Percentiles rank a stretch among this genome's conserved stretches.
phyloP scores from a whole-genome alignment of 2,797 vertebrate species.

The Hozukius guyotensis region DNA sequence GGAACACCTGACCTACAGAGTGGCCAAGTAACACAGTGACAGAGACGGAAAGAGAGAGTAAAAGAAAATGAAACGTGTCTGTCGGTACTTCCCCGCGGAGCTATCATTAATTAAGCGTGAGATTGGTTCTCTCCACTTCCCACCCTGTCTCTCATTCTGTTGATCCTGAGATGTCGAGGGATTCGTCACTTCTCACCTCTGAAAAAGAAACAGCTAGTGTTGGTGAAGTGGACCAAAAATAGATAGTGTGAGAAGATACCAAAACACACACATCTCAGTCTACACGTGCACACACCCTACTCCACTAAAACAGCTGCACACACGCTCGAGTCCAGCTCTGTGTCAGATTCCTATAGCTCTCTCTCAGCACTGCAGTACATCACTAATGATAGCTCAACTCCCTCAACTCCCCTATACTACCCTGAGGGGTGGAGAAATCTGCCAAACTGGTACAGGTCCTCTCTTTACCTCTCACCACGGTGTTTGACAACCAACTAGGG shows the following conservation, averaged over 20 bases:
- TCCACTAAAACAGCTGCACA: slow-evolving; percentile 15
- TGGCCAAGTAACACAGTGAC: background rate
- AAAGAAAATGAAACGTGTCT: slow-evolving; percentile 46
- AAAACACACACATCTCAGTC: slow-evolving; percentile 12
- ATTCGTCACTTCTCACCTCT: slow-evolving; percentile 56
- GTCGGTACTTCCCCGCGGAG: slow-evolving; percentile 46
- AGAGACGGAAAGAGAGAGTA: background rate
- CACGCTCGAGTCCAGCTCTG: slow-evolving; percentile 6
- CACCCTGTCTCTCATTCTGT: slow-evolving; percentile 42
- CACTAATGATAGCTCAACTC: slow-evolving; percentile 70
- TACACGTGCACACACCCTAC: background rate
- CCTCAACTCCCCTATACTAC: slow-evolving; percentile 48
- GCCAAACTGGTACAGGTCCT: slow-evolving; percentile 64
- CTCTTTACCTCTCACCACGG: slow-evolving; percentile 53
- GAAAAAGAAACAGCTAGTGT: slow-evolving; percentile 43
- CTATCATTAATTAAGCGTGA: slow-evolving; percentile 80
- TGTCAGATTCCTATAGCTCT: slow-evolving; percentile 58
- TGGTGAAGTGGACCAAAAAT: slow-evolving; percentile 50
- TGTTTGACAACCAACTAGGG: slow-evolving; percentile 70
- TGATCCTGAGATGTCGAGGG: slow-evolving; percentile 58
- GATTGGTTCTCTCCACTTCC: slow-evolving; percentile 69
- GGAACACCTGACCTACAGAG: slow-evolving; percentile 21
- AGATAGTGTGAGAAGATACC: slow-evolving; percentile 37
- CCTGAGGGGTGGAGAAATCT: slow-evolving; percentile 67
- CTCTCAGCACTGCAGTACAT: slow-evolving; percentile 65